phyloP scores from a whole-genome alignment of 2,888 invertebrate species.

The Spilarctia lutea region DNA sequence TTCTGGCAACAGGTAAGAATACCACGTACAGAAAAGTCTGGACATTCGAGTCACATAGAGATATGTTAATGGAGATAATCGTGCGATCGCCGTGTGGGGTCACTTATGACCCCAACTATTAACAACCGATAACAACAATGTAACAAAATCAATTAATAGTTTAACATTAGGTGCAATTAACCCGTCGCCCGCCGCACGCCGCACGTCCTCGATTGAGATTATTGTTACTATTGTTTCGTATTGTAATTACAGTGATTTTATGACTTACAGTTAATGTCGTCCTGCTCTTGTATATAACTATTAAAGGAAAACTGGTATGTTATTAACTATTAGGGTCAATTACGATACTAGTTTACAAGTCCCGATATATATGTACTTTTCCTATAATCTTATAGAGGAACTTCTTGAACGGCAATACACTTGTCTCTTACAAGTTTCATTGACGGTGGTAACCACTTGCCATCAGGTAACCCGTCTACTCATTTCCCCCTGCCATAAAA shows the following conservation, averaged over 20 bases:
- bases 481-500: background rate
- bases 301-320: background rate
- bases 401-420: too few relatives aligned
- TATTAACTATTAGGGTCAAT: background rate
- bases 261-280: conserved; percentile 11
- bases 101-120: conserved; percentile 36
- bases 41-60: conserved; percentile 19
- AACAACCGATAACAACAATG: conserved; percentile 52
- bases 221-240: conserved; percentile 48
- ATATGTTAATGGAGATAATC: conserved; percentile 32
- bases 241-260: conserved; percentile 46
- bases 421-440: too few relatives aligned
- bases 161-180: conserved; percentile 62
- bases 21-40: conserved; percentile 3
- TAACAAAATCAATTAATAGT: conserved; percentile 80
- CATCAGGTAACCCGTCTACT: too few relatives aligned
- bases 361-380: too few relatives aligned
- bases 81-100: conserved; percentile 25
- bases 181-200: conserved; percentile 47
- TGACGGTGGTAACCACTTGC: too few relatives aligned
- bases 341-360: background rate
- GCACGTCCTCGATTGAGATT: conserved; percentile 47
- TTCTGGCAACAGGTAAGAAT: conserved; percentile 98
- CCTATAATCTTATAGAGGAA: too few relatives aligned
- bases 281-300: conserved; percentile 6